A percentile compares a stretch with the other conserved stretches of the same genome.
Conservation (phyloP, 1,140 invertebrate genomes). For the Bombus ignitus region DNA sequence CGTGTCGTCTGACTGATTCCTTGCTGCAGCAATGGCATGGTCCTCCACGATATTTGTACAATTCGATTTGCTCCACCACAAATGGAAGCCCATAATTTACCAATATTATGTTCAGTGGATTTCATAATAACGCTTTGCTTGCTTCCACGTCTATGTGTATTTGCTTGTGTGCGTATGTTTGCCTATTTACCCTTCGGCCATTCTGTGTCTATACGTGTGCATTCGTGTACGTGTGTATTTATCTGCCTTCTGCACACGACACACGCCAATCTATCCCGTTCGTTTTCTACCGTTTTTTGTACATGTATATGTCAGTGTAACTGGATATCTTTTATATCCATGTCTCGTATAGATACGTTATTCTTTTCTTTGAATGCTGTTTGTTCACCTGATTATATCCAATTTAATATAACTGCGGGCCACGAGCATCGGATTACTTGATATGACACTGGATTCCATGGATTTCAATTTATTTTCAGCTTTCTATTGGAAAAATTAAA, state of each 20-base stretch:
- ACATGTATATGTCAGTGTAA: not conserved
- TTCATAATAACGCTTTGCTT: not conserved
- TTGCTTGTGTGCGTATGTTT: not conserved
- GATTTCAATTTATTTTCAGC: not conserved
- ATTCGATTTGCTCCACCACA: not conserved
- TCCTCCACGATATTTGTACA: not conserved
- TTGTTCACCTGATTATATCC: not conserved
- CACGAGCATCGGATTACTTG: too few species aligned
- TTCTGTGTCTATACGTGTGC: not conserved
- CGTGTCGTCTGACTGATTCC: too few species aligned
- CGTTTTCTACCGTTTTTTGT: not conserved
- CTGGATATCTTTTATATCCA: not conserved
- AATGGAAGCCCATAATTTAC: constrained; percentile 12
- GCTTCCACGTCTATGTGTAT: not conserved
- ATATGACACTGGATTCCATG: too few species aligned
- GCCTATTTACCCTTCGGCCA: not conserved
- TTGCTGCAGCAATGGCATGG: too few species aligned
- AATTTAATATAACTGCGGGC: too few species aligned
- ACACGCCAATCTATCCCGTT: too few species aligned
- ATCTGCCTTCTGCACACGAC: not conserved
- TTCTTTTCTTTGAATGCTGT: not conserved
- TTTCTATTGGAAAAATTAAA: not conserved
- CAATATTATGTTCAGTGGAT: constrained; percentile 7
- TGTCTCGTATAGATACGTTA: too few species aligned
- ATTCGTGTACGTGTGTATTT: not conserved